Percentiles rank a stretch among this genome's conserved stretches.
These are phyloP conservation scores for Hippocampus abdominalis DNA, from an alignment of 2,113 vertebrate genomes.

Conservation along the genomic window DNA sequence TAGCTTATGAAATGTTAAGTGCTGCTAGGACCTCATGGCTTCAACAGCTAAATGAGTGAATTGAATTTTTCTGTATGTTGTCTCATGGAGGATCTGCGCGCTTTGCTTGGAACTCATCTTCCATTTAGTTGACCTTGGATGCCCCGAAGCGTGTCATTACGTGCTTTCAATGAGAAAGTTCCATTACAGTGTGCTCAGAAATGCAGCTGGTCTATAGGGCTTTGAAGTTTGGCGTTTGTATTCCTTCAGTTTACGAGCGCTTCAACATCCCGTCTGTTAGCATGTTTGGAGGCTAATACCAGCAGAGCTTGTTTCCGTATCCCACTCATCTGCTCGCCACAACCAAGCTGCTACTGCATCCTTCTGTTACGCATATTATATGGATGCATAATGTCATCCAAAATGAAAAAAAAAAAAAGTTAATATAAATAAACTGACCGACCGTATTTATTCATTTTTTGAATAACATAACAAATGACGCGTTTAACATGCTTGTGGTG, in stretches of 20 bases:
- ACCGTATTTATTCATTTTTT: not conserved
- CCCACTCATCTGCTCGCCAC: constrained; percentile 12
- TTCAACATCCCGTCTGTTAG: constrained; percentile 47
- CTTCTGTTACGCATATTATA: not conserved
- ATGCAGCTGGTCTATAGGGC: constrained; percentile 41
- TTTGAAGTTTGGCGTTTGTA: constrained; percentile 30
- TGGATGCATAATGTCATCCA: not conserved
- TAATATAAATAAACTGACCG: not conserved
- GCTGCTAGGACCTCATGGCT: not conserved
- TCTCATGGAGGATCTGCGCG: not conserved
- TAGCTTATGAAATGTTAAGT: not conserved
- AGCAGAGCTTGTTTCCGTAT: constrained; percentile 11
- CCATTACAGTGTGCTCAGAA: constrained; percentile 34
- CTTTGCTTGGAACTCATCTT: constrained; percentile 13
- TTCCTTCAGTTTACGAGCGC: constrained; percentile 47
- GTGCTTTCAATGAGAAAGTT: constrained; percentile 42
- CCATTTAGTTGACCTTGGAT: constrained; percentile 20
- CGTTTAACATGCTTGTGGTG: constrained; percentile 26
- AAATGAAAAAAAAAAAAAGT: not conserved
- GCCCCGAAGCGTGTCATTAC: constrained; percentile 24
- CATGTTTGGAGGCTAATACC: constrained; percentile 21
- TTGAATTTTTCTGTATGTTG: not conserved
- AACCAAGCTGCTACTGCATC: constrained; percentile 3
- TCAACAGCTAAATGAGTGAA: not conserved
- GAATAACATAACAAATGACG: not conserved